These are phyloP conservation scores for Paralichthys olivaceus DNA, from an alignment of 2,113 vertebrate species.

Conservation along the genomic window DNA sequence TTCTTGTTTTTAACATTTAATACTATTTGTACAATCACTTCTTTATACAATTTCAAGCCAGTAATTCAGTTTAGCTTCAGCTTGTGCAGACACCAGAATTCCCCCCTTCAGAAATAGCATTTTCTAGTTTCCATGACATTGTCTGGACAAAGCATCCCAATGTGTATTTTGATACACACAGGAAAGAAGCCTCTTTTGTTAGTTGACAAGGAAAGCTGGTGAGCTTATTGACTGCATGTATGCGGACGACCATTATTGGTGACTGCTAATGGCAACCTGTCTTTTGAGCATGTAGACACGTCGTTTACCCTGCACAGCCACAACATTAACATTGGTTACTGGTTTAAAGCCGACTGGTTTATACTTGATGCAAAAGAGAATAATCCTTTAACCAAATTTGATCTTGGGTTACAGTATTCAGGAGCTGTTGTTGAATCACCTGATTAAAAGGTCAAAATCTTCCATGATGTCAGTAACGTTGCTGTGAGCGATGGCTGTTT, in stretches of 20 bases:
- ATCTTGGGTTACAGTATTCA: background rate
- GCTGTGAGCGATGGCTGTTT: slow-evolving; percentile 23
- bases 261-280: background rate
- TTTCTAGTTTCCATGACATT: background rate
- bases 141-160: too few species aligned
- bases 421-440: background rate
- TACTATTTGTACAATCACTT: too few species aligned
- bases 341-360: background rate
- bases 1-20: too few species aligned
- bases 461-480: slow-evolving; percentile 60
- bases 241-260: background rate
- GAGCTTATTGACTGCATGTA: background rate
- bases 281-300: background rate
- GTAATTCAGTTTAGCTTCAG: too few species aligned
- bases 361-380: background rate
- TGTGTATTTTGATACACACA: background rate
- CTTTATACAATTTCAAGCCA: too few species aligned
- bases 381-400: background rate
- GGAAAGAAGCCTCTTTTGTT: too few species aligned
- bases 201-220: background rate
- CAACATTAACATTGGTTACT: background rate
- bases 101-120: too few species aligned
- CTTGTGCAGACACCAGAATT: too few species aligned
- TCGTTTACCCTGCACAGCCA: background rate
- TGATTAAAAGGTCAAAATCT: slow-evolving; percentile 19